Evolutionary conservation across 1,140 invertebrate genomes (phyloP), one percentile per base, ranked within the genome.

Genomic region (Marisa cornuarietis): DNA sequence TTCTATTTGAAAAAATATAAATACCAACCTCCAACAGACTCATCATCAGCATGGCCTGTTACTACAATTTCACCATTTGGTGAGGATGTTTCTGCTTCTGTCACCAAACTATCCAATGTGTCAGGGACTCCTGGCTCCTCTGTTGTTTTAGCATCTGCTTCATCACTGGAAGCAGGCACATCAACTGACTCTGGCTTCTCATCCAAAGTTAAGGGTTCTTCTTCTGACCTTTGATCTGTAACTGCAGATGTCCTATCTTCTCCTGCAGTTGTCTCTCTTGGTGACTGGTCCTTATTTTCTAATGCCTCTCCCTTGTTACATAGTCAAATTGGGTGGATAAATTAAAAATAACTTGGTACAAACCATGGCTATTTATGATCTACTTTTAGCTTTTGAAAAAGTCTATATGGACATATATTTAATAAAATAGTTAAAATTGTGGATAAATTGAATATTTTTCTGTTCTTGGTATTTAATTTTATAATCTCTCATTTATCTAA

Each of bases 201-300:
- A 66, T 16, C 61, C 16, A 18, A 58, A 75, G 58, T 61, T n/a
- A 49, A 0, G 14, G 66, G 65, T 49, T 79, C 68, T 18, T 72
- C 54, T 62, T n/a, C 65, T 71, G 68, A 54, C 71, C 20, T 26
- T 75, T 75, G 52, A 24, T 68, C 54, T n/a, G 54, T 54, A 68
- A 22, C 61, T 54, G 58, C 22, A 26, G 65, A 22, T 61, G 79
- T 31, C 22, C 74, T 62, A 52, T 52, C 72, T 79, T 65, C 65
- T 49, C 63, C 26, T 22, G 54, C 58, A 1, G 69, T n/a, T 75
- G 63, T 49, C 24, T 65, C 71, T 16, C 78, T 82, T 75, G 79
- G 71, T 75, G 81, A 72, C 65, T 83, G 73, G 22, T 73, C 81
- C 51, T 72, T 79, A 49, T 75, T 78, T 42, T 63, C 54, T 49